These are phyloP conservation scores for Plusia festucae DNA, from an alignment of 2,888 invertebrate species.

Conservation along the genomic window DNA sequence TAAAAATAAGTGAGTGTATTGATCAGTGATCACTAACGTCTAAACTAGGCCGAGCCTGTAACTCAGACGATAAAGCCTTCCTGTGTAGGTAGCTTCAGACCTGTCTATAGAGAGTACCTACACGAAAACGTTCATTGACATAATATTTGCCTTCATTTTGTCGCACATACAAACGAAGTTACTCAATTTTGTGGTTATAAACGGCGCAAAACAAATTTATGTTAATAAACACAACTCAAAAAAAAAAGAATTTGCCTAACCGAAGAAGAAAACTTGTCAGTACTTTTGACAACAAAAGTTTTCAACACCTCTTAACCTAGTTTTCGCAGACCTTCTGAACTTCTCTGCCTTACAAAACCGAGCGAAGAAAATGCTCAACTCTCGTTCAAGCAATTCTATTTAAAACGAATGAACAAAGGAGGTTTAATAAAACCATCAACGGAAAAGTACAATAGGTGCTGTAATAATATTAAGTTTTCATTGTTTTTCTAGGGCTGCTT, in stretches of 20 bases:
- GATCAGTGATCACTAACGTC: too few species aligned
- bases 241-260: background rate
- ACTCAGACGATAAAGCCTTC: too few species aligned
- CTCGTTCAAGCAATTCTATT: constrained; percentile 27
- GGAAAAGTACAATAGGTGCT: constrained; percentile 51
- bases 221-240: background rate
- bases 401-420: constrained; percentile 41
- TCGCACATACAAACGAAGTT: too few species aligned
- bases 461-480: constrained; percentile 52
- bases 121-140: too few species aligned
- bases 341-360: background rate
- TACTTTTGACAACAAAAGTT: background rate
- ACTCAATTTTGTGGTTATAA: background rate
- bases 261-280: background rate
- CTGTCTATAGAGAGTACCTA: too few species aligned
- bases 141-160: too few species aligned
- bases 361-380: constrained; percentile 26
- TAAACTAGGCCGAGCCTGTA: too few species aligned
- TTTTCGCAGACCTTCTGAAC: background rate
- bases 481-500: constrained; percentile 27
- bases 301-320: background rate
- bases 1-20: too few species aligned
- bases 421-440: constrained; percentile 50
- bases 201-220: too few species aligned
- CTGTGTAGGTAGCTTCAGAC: too few species aligned